Evolutionary conservation across 2,797 vertebrate genomes (phyloP), one percentile per base, ranked within the genome.

Genomic region (Cuculus canorus): DNA sequence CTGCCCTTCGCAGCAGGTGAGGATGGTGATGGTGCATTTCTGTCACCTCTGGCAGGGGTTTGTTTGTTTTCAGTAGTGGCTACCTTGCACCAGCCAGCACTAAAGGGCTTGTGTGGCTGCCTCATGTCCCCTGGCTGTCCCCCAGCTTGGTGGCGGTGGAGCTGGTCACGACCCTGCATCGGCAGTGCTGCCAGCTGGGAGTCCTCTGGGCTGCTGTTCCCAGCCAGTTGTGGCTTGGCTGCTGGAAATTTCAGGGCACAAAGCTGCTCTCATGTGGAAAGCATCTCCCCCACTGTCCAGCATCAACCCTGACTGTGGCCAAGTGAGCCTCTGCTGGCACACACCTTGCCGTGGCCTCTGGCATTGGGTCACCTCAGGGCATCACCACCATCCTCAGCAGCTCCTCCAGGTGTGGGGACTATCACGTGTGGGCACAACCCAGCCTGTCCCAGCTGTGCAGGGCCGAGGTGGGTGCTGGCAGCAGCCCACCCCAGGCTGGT

Each of bases 71-170:
- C 1, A 3, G 37, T 76, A 2, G 1, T 15, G 48, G n/a, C 69
- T 59, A 43, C 27, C 25, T 80, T 17, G 1, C 50, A 50, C 10
- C 57, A 64, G 69, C n/a, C 52, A 33, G 52, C 0, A 0, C 65
- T 19, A 69, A 92, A 61, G 47, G 37, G 41, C 60, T 92, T 2
- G 0, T 82, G 87, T 63, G 80, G 79, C 89, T 85, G 56, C 57
- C 68, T 75, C 0, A 9, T 87, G 91, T 89, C 92, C 94, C 92
- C 81, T 95, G 96, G 96, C 95, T 94, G 89, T 94, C 68, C 92
- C 92, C 71, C 84, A 89, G 43, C 78, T 56, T 6, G 28, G 84
- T 25, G 5, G 71, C 4, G 5, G 41, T 3, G 17, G 37, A 63
- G 87, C 78, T 5, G 92, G 96, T 94, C 94, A 80, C 0, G 71